Evolutionary conservation across 2,888 invertebrate species (phyloP).

Genomic region (Empis livida): DNA sequence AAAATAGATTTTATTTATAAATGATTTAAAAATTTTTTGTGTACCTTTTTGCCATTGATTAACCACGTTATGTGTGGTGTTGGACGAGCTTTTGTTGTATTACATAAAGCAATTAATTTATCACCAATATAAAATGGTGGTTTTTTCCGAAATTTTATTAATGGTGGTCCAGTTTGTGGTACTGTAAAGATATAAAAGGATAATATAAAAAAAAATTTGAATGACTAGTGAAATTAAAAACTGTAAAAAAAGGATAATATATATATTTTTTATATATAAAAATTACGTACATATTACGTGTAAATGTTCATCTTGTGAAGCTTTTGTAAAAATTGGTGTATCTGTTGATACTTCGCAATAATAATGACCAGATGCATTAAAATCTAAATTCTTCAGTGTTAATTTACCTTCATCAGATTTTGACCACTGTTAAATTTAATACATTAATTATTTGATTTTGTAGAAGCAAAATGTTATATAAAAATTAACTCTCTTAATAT

Average conservation of each 20-base stretch:
- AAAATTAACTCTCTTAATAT: no score
- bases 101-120: slow-evolving; percentile 53
- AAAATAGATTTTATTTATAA: no score
- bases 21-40: neutral
- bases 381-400: slow-evolving; percentile 56
- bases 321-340: slow-evolving; percentile 69
- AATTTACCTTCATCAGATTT: slow-evolving; percentile 31
- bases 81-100: slow-evolving; percentile 52
- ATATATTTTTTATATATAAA: neutral
- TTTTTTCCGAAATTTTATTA: slow-evolving; percentile 50
- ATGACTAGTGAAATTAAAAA: no score
- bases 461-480: no score
- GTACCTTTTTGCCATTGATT: slow-evolving; percentile 56
- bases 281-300: slow-evolving; percentile 63
- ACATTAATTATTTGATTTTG: neutral
- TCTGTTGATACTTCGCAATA: slow-evolving; percentile 72
- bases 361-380: slow-evolving; percentile 65
- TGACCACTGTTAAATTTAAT: slow-evolving; percentile 22
- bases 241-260: no score
- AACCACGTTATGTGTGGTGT: slow-evolving; percentile 59
- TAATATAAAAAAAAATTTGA: no score
- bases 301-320: slow-evolving; percentile 61
- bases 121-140: slow-evolving; percentile 45
- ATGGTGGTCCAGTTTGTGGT: slow-evolving; percentile 49
- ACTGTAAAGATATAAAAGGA: slow-evolving; percentile 34